A percentile compares a stretch with the other conserved stretches of the same genome.
Evolutionary conservation across 2,113 vertebrate species (phyloP).

Genomic region (Alligator mississippiensis): DNA sequence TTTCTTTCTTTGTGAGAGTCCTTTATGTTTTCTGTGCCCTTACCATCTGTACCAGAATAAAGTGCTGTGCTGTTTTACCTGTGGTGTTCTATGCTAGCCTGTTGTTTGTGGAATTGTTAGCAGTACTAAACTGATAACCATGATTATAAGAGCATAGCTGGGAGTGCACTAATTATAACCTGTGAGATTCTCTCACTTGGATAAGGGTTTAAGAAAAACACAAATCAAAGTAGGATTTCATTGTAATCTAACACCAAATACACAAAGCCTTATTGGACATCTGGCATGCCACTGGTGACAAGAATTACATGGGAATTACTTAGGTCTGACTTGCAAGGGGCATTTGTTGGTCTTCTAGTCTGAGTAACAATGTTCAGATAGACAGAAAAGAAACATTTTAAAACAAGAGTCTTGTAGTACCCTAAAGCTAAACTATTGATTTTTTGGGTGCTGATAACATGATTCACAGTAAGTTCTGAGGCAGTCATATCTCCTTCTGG

Average conservation of each 20-base stretch:
- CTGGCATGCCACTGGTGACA: accelerated
- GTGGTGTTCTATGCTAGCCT: not conserved
- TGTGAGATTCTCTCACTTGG: not conserved
- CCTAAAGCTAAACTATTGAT: not conserved
- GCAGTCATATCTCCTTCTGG: not conserved
- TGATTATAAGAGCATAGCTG: constrained; percentile 13
- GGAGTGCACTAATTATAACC: constrained; percentile 27
- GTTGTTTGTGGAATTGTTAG: not conserved
- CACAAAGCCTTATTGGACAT: not conserved
- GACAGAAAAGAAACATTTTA: not conserved
- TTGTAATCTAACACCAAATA: not conserved
- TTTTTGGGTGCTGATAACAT: not conserved
- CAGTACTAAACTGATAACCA: constrained; percentile 3
- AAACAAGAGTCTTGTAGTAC: not conserved
- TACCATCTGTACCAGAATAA: not conserved
- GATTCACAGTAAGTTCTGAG: not conserved
- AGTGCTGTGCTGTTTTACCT: not conserved
- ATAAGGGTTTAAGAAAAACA: not conserved
- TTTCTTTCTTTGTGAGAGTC: not conserved
- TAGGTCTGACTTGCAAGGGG: not conserved
- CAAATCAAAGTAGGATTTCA: not conserved
- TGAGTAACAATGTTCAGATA: not conserved
- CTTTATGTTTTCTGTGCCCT: not conserved
- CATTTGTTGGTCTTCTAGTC: not conserved
- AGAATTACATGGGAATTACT: not conserved